These are phyloP conservation scores for Dicerorhinus sumatrensis DNA, from an alignment of 2,113 vertebrate genomes.

Conservation along the genomic window DNA sequence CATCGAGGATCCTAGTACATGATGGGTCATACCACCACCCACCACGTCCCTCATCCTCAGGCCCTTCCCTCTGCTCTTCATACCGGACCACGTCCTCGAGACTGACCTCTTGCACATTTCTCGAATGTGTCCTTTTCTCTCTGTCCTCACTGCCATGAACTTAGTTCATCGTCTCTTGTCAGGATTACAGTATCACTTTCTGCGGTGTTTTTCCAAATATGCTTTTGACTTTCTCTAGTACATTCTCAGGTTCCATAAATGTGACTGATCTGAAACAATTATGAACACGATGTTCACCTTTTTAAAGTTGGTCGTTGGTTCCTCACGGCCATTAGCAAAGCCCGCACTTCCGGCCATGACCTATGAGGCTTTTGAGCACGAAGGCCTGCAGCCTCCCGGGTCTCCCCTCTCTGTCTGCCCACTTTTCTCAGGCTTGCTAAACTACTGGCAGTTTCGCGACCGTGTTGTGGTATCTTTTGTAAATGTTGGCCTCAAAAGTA, in stretches of 20 bases:
- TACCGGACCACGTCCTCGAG: background rate
- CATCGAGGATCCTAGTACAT: background rate
- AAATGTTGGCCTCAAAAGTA: background rate
- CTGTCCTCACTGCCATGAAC: background rate
- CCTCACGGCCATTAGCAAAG: background rate
- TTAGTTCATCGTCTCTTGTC: background rate
- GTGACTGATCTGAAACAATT: background rate
- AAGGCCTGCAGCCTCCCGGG: background rate
- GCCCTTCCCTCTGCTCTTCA: background rate
- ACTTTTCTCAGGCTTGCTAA: background rate
- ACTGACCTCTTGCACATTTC: background rate
- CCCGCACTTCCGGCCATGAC: background rate
- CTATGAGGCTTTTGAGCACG: rapidly evolving
- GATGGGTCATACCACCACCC: background rate
- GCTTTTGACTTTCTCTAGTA: background rate
- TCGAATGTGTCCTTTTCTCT: background rate
- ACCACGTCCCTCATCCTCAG: background rate
- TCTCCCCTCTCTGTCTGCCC: background rate
- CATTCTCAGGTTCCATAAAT: background rate
- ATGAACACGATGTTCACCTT: background rate
- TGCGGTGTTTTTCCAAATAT: background rate
- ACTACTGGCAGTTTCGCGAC: background rate
- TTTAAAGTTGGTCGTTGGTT: background rate
- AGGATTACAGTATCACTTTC: background rate
- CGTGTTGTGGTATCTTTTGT: background rate